Evolutionary conservation across 2,797 vertebrate species (phyloP), one percentile per base, ranked within the genome.

Genomic region (Sarcophilus harrisii): DNA sequence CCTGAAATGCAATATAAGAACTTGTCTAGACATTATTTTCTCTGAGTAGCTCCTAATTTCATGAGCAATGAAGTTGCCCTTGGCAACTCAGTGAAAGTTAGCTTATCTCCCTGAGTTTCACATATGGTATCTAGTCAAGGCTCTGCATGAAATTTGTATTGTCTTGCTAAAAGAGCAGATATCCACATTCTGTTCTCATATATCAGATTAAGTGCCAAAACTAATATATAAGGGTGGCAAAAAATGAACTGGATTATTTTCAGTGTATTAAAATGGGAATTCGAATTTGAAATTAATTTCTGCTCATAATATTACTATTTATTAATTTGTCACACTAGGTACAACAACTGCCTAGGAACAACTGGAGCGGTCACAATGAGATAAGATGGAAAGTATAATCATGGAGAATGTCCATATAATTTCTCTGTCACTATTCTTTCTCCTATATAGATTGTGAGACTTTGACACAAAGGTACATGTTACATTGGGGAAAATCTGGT

Each of bases 21-120:
- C 95, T 18, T 93, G 87, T 96, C 95, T 94, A 96, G 95, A 97
- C 95, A 97, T 97, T 96, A 95, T 96, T 93, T 97, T 97, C 58
- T 95, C 91, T 89, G 94, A 97, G 92, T 91, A 95, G 57, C 58
- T 97, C 54, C 95, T 96, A 96, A 96, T 97, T 97, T 97, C 90
- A 93, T 92, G 45, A 95, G 96, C 91, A 92, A 58, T 95, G 91
- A 95, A 94, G 95, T 97, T 97, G 96, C 96, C 96, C 92, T 96
- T 97, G 93, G 96, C 96, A 97, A 95, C 93, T 95, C 96, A 49
- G 62, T 57, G 89, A 89, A 96, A 93, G 91, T 96, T 96, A 96
- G 57, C 92, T 97, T 96, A 95, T 97, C 92, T 95, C 55, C 52
- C 62, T 0, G n/a, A 95, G 91, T 90, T 96, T 92, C 21, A 90